A percentile compares a stretch with the other conserved stretches of the same genome.
Evolutionary conservation across 2,888 invertebrate species (phyloP).

Genomic region (Nomada ferruginata): DNA sequence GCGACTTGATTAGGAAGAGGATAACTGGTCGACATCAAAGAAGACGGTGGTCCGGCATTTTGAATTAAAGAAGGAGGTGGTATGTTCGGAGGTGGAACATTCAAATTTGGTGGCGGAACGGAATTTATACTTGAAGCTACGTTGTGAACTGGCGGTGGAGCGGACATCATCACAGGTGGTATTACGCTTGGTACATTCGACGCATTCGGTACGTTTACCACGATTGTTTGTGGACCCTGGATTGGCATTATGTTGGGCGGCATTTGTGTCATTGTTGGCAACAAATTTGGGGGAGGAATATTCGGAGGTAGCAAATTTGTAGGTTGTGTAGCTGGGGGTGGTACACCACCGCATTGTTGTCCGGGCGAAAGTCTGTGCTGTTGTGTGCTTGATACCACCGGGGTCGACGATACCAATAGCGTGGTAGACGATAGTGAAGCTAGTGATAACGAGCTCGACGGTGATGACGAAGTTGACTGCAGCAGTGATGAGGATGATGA

Average conservation of each 20-base stretch:
- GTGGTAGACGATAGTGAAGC: constrained; percentile 22
- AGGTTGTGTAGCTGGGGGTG: constrained; percentile 66
- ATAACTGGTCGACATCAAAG: constrained; percentile 76
- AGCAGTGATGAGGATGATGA: neutral
- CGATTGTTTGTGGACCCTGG: constrained; percentile 73
- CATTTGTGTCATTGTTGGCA: constrained; percentile 79
- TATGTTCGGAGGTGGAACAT: constrained; percentile 84
- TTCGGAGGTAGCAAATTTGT: constrained; percentile 82
- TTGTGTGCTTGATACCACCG: constrained; percentile 45
- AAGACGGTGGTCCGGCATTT: constrained; percentile 45
- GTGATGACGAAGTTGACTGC: neutral
- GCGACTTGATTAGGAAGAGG: constrained; percentile 77
- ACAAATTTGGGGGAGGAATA: constrained; percentile 75
- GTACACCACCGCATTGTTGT: constrained; percentile 69
- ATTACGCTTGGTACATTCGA: constrained; percentile 77
- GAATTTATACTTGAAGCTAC: constrained; percentile 78
- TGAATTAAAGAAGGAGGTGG: constrained; percentile 66
- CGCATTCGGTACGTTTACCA: constrained; percentile 75
- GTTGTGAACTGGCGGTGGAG: constrained; percentile 77
- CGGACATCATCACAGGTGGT: constrained; percentile 78
- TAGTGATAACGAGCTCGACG: constrained; percentile 8
- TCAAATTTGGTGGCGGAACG: constrained; percentile 82
- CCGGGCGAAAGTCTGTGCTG: constrained; percentile 68
- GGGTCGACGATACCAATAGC: constrained; percentile 12
- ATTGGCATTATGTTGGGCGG: constrained; percentile 79